Base-by-base conservation (phyloP, 2,888 invertebrate genomes). In the Aelia acuminata region DNA sequence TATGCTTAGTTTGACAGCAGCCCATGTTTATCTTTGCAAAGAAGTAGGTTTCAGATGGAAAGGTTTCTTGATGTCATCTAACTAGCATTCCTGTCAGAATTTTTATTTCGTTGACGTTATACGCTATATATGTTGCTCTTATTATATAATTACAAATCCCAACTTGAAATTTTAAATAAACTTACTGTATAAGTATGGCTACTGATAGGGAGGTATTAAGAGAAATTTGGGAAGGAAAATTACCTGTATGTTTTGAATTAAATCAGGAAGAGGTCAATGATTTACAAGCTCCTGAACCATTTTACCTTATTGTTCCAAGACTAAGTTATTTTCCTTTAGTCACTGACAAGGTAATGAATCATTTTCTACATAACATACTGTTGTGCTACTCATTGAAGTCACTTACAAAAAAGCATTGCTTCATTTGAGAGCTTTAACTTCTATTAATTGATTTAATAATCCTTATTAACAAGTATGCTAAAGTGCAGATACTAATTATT, bases 181-280 rank as follows among this genome's bases (percentile, higher is more conserved):
- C 35, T 70, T 35, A 35, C 18, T 31, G 18, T 39, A n/a, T 11
- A 43, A 80, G n/a, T 63, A 98, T 98, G 98, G 97, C 98, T 90
- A 97, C 98, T 92, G 99, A 99, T 92, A 95, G 98, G 91, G 99
- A 99, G 94, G 96, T 99, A 89, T 93, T 98, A 88, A 94, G 98
- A 89, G 98, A 98, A 90, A 89, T 91, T 57, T 91, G 91, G 91
- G 90, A 90, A 94, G 98, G 91, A 98, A 99, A 94, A 96, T 99
- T 99, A 85, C 98, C 99, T 0, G 95, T 99, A 88, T 97, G 98
- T 93, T 99, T 99, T 92, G 95, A 95, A 91, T 93, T 99, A 86
- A 95, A 97, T 91, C 94, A 96, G 50, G 97, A 98, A 91, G 98
- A 99, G 94, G 95, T 97, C 47, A 95, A 95, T 92, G 96, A 97